A percentile compares a stretch with the other conserved stretches of the same genome.
phyloP scores from a whole-genome alignment of 2,888 invertebrate species.

The Hofmannophila pseudospretella region DNA sequence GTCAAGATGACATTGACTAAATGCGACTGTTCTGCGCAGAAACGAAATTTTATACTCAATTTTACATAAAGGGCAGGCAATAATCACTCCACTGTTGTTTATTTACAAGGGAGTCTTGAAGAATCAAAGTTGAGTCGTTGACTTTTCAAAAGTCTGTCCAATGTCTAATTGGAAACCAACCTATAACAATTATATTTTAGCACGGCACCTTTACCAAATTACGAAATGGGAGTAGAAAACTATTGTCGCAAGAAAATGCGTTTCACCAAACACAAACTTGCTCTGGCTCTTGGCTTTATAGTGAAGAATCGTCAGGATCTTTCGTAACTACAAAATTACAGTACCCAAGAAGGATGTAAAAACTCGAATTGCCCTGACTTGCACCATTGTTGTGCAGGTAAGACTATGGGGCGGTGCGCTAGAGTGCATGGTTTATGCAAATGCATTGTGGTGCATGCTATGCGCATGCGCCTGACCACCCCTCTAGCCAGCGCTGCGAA shows the following conservation, averaged over 20 bases:
- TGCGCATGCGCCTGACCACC: slow-evolving; percentile 46
- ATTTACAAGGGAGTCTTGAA: background rate
- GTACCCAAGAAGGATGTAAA: too few relatives aligned
- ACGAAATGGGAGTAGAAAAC: too few relatives aligned
- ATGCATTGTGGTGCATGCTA: slow-evolving; percentile 31
- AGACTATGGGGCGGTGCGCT: slow-evolving; percentile 33
- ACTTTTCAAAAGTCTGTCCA: too few relatives aligned
- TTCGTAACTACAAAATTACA: too few relatives aligned
- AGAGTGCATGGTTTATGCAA: slow-evolving; percentile 61
- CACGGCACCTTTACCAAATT: too few relatives aligned
- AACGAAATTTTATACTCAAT: slow-evolving; percentile 26
- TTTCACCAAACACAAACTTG: too few relatives aligned
- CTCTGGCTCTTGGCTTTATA: too few relatives aligned
- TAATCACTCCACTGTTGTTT: slow-evolving; percentile 24
- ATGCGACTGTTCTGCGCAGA: slow-evolving; percentile 35
- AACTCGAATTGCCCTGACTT: slow-evolving; percentile 1
- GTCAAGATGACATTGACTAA: slow-evolving; percentile 40
- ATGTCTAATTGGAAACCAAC: too few relatives aligned
- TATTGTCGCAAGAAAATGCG: too few relatives aligned
- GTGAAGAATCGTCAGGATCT: too few relatives aligned
- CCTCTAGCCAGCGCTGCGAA: slow-evolving; percentile 25
- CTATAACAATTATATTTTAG: too few relatives aligned
- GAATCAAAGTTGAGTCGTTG: too few relatives aligned
- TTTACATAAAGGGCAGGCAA: slow-evolving; percentile 15
- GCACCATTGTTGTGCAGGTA: slow-evolving; percentile 9